These are phyloP conservation scores for Drosophila nr. medialis DNA, from an alignment of 2,888 invertebrate genomes.

Conservation along the genomic window DNA sequence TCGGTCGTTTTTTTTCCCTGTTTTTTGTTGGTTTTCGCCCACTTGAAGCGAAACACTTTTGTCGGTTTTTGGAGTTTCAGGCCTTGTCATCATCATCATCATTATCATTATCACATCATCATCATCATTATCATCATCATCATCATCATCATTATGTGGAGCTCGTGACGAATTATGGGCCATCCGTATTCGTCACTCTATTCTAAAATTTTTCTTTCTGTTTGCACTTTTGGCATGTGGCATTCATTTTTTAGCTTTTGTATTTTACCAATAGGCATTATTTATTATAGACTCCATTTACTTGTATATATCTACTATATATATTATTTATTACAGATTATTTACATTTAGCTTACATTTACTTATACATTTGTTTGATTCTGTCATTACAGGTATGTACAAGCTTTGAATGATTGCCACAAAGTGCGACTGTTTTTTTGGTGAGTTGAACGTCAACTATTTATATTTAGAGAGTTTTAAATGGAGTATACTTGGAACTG, in stretches of 20 bases:
- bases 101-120: conserved; percentile 1
- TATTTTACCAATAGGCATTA: not conserved
- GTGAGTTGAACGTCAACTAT: conserved; percentile 10
- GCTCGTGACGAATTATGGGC: conserved; percentile 58
- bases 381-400: conserved; percentile 68
- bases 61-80: conserved; percentile 7
- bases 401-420: not conserved
- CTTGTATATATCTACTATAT: not conserved
- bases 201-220: conserved; percentile 36
- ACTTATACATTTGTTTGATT: conserved; percentile 17
- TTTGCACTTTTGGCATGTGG: conserved; percentile 15
- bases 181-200: conserved; percentile 49
- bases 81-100: conserved; percentile 31
- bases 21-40: conserved; percentile 24
- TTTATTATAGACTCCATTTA: not conserved
- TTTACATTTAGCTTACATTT: not conserved
- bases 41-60: conserved; percentile 41
- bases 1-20: not conserved
- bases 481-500: not conserved
- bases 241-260: not conserved
- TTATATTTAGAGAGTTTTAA: not conserved
- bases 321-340: not conserved
- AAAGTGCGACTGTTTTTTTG: not conserved
- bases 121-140: not conserved
- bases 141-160: not conserved